Conservation (phyloP, 2,797 vertebrate genomes). For the Catostomus latipinnis region DNA sequence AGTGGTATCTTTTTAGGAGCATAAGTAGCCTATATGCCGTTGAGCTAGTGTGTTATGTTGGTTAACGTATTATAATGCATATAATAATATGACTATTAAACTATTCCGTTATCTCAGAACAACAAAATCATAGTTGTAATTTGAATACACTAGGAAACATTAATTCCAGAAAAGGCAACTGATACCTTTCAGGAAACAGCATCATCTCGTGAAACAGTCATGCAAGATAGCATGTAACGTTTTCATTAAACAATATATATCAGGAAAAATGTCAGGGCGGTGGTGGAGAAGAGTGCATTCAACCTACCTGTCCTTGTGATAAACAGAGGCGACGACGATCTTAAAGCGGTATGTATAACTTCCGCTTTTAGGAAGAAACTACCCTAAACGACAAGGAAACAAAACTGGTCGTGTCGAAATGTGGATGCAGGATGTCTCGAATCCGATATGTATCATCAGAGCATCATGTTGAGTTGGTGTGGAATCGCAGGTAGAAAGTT, state of each 20-base stretch:
- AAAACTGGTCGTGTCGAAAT: constrained; percentile 10
- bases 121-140: not conserved
- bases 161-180: not conserved
- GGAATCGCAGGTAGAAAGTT: constrained; percentile 27
- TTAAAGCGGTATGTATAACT: not conserved
- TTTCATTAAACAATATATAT: not conserved
- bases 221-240: not conserved
- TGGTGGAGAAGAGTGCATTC: not conserved
- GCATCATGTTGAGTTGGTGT: constrained; percentile 22
- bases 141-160: not conserved
- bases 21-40: not conserved
- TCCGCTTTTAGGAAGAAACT: constrained; percentile 35
- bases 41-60: too few relatives aligned
- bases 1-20: constrained; percentile 4
- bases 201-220: not conserved
- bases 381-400: constrained; percentile 8
- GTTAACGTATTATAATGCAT: not conserved
- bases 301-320: not conserved
- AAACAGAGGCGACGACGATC: not conserved
- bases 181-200: not conserved
- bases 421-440: constrained; percentile 30
- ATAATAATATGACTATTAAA: not conserved
- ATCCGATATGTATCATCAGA: not conserved
- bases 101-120: not conserved
- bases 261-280: not conserved